These are phyloP conservation scores for Cistogaster globosa DNA, from an alignment of 2,888 invertebrate species.

Conservation along the genomic window DNA sequence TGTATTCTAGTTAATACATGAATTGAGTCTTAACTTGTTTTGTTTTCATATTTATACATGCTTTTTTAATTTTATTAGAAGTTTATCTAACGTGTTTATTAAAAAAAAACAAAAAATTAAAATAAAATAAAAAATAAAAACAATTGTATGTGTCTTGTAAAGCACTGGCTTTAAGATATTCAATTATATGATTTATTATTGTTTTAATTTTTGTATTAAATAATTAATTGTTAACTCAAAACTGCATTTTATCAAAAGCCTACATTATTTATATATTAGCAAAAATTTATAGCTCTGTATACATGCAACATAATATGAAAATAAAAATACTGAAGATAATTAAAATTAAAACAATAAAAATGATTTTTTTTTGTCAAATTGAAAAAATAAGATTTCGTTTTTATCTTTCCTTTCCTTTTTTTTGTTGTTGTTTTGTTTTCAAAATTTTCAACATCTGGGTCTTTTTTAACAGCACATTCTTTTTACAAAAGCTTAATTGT, in stretches of 20 bases:
- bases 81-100: slow-evolving; percentile 43
- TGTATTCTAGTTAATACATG: slow-evolving; percentile 24
- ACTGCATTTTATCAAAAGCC: slow-evolving; percentile 68
- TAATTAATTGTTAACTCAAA: slow-evolving; percentile 70
- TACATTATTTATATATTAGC: slow-evolving; percentile 73
- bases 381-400: slow-evolving; percentile 6
- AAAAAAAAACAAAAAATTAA: slow-evolving; percentile 4
- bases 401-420: not conserved
- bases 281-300: slow-evolving; percentile 67
- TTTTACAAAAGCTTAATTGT: slow-evolving; percentile 40
- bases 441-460: slow-evolving; percentile 34
- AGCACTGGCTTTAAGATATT: slow-evolving; percentile 66
- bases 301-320: slow-evolving; percentile 65
- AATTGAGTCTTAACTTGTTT: slow-evolving; percentile 40
- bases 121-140: slow-evolving; percentile 12
- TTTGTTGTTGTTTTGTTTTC: slow-evolving; percentile 29
- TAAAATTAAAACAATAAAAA: slow-evolving; percentile 56
- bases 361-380: slow-evolving; percentile 60
- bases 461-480: slow-evolving; percentile 46
- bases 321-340: slow-evolving; percentile 42
- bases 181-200: slow-evolving; percentile 47
- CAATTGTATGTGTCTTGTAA: slow-evolving; percentile 67
- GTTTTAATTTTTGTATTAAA: slow-evolving; percentile 60
- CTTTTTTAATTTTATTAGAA: slow-evolving; percentile 32
- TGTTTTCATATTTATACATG: slow-evolving; percentile 36